Evolutionary conservation across 2,888 invertebrate species (phyloP).

Genomic region (Drosophila paramelanica): DNA sequence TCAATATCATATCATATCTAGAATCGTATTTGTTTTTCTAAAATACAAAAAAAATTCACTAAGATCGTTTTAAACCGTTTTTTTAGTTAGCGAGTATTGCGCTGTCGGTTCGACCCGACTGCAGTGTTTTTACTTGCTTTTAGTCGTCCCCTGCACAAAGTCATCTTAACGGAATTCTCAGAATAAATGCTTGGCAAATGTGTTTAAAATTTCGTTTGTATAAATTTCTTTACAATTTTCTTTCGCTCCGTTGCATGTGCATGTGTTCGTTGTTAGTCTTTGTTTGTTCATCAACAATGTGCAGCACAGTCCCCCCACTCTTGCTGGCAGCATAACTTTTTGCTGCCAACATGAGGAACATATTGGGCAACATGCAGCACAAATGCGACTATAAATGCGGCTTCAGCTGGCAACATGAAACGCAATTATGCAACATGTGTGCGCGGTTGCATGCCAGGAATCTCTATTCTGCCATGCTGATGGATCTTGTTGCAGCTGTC

Average conservation of each 20-base stretch:
- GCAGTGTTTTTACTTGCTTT: too few species aligned
- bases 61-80: too few species aligned
- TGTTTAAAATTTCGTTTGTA: conserved; percentile 54
- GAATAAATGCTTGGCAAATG: conserved; percentile 6
- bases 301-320: not conserved
- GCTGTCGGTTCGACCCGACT: too few species aligned
- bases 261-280: conserved; percentile 33
- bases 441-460: conserved; percentile 23
- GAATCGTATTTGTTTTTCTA: too few species aligned
- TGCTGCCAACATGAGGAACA: conserved; percentile 41
- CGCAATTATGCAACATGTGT: conserved; percentile 76
- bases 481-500: conserved; percentile 46
- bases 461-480: conserved; percentile 44
- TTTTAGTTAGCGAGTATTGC: too few species aligned
- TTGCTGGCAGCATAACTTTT: conserved; percentile 13
- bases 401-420: conserved; percentile 67
- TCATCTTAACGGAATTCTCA: conserved; percentile 7
- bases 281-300: conserved; percentile 34
- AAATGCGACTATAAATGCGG: conserved; percentile 55
- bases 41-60: too few species aligned
- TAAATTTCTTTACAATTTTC: conserved; percentile 32
- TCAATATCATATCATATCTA: too few species aligned
- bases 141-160: not conserved
- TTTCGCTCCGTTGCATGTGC: conserved; percentile 35
- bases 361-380: conserved; percentile 67